Base-by-base conservation (phyloP, 2,888 invertebrate species). In the Drepana falcataria region DNA sequence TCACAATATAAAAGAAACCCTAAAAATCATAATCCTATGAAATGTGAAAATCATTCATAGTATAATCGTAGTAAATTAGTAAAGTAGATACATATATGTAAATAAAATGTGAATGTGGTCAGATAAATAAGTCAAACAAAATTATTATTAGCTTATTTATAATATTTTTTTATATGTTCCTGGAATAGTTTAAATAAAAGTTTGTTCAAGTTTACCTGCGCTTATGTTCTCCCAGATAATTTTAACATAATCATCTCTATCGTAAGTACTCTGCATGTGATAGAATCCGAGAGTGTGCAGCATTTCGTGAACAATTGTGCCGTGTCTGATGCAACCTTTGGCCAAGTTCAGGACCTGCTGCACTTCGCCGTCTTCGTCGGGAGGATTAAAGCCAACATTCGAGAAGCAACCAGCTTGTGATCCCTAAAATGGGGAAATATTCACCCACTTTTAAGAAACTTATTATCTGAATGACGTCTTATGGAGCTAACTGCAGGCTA, bases 271-370 rank as follows among this genome's bases (percentile, higher is more conserved):
- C 75, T 96, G 96, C 85, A 96, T 96, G 73, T 97, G 96, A 77
- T 95, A 95, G 79, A 96, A 96, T 0, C 96, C 96, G 1, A 96
- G 79, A 0, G 95, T 94, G 71, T 96, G 96, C 68, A 96, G 90
- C 75, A 96, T 90, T 79, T 97, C 96, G 73, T 97, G 96, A 4
- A 95, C 92, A 2, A 95, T 92, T 6, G 94, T 94, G 21, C 95
- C 94, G 57, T 92, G 92, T 35, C 77, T 85, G 55, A 94, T 91
- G 71, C 94, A 94, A 40, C 92, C 90, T 34, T 87, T 88, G 0
- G 91, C 85, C 0, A 93, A 71, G 66, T 94, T 93, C 34, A 94
- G 70, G 0, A 92, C 85, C 77, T 93, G 89, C 0, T 63, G 55
- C 0, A 65, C 61, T 47, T 79, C 77, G 0, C 70, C 80, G 2